Percentiles rank a stretch among this genome's conserved stretches.
phyloP scores from a whole-genome alignment of 2,113 vertebrate genomes.

The Amazona vittata region DNA sequence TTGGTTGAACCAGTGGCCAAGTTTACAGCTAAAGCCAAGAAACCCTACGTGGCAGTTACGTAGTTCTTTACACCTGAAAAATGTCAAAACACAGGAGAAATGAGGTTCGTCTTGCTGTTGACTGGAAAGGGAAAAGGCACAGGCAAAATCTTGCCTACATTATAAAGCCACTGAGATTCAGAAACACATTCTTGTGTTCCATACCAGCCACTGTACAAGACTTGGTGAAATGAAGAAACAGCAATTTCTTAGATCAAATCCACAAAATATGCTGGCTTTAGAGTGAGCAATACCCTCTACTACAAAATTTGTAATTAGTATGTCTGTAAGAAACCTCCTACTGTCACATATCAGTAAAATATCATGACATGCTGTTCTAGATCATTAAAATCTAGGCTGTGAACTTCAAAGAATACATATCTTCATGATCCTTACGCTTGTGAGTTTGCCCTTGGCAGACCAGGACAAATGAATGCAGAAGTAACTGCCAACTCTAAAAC shows the following conservation, averaged over 20 bases:
- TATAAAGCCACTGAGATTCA: neutral
- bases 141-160: neutral
- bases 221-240: neutral
- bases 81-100: neutral
- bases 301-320: neutral
- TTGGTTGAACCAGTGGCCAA: neutral
- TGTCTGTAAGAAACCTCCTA: neutral
- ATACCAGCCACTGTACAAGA: neutral
- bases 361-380: neutral
- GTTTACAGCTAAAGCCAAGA: constrained; percentile 1
- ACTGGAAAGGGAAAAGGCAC: neutral
- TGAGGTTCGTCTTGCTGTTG: neutral
- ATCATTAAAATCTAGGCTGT: neutral
- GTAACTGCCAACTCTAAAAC: neutral
- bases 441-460: neutral
- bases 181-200: neutral
- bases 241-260: neutral
- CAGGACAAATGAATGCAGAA: neutral
- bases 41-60: neutral
- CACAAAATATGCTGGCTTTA: neutral
- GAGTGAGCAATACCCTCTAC: neutral
- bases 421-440: neutral
- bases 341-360: neutral
- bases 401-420: neutral
- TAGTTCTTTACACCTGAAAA: neutral